A percentile compares a stretch with the other conserved stretches of the same genome.
Evolutionary conservation across 2,113 vertebrate genomes (phyloP).

Genomic region (Microtus montanus): DNA sequence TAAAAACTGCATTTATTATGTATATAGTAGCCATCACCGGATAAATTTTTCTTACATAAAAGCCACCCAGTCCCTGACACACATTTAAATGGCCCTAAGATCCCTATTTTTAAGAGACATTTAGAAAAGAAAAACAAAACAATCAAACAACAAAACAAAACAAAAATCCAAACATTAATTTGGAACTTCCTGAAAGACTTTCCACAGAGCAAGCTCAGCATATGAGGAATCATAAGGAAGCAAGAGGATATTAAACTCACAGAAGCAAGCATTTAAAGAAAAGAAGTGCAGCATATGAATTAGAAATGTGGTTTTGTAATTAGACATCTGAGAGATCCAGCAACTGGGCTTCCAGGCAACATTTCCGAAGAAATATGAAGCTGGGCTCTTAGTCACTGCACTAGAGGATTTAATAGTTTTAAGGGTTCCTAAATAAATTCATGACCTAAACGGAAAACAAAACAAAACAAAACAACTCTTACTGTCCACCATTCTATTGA

Average conservation of each 20-base stretch:
- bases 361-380: constrained; percentile 60
- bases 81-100: constrained; percentile 31
- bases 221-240: constrained; percentile 28
- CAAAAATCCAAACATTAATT: neutral
- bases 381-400: constrained; percentile 44
- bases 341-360: constrained; percentile 55
- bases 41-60: neutral
- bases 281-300: constrained; percentile 58
- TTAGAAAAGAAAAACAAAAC: constrained; percentile 11
- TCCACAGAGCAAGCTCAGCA: constrained; percentile 41
- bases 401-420: constrained; percentile 57
- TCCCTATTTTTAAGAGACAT: constrained; percentile 35
- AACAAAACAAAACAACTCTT: constrained; percentile 54
- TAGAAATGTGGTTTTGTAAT: constrained; percentile 64
- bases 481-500: constrained; percentile 65
- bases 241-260: constrained; percentile 35
- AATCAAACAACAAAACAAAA: too few relatives aligned
- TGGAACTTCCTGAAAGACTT: neutral
- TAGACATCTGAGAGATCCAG: constrained; percentile 30
- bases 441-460: constrained; percentile 42
- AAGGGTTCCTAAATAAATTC: constrained; percentile 63
- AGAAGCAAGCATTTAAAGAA: constrained; percentile 54
- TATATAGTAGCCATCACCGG: neutral
- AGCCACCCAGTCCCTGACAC: neutral
- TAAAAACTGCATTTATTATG: constrained; percentile 51